Conservation (phyloP, 2,797 vertebrate genomes). For the Peromyscus nudipes region DNA sequence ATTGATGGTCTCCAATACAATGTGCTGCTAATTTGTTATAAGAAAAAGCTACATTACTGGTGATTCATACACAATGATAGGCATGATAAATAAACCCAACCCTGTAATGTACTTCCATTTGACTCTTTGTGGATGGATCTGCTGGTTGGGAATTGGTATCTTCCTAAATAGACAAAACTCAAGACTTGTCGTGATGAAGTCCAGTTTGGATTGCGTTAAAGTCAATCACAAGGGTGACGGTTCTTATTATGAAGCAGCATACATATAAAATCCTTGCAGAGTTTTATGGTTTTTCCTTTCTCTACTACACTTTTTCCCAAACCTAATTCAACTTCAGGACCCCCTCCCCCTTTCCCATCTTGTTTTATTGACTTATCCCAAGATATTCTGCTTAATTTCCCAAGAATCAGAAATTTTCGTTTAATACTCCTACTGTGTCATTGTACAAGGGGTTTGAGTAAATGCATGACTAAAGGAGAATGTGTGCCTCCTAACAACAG, state of each 20-base stretch:
- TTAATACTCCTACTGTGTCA: neutral
- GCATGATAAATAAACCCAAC: neutral
- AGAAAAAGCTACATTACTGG: neutral
- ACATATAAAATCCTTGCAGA: neutral
- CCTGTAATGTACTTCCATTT: neutral
- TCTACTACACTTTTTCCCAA: neutral
- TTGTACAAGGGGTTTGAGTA: neutral
- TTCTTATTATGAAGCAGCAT: neutral
- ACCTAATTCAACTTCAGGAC: neutral
- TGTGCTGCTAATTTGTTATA: neutral
- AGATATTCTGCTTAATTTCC: conserved; percentile 50
- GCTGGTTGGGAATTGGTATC: neutral
- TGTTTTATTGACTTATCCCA: conserved; percentile 21
- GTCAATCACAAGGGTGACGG: neutral
- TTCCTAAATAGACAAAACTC: neutral
- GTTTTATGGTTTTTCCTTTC: neutral
- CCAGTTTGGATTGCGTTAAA: conserved; percentile 31
- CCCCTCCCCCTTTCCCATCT: neutral
- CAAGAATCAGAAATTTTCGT: neutral
- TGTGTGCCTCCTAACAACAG: neutral
- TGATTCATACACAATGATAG: neutral
- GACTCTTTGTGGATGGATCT: neutral
- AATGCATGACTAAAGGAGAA: conserved; percentile 8
- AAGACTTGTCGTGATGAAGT: neutral
- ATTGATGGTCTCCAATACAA: neutral